Evolutionary conservation across 2,113 vertebrate genomes (phyloP).

Genomic region (Apeltes quadracus): DNA sequence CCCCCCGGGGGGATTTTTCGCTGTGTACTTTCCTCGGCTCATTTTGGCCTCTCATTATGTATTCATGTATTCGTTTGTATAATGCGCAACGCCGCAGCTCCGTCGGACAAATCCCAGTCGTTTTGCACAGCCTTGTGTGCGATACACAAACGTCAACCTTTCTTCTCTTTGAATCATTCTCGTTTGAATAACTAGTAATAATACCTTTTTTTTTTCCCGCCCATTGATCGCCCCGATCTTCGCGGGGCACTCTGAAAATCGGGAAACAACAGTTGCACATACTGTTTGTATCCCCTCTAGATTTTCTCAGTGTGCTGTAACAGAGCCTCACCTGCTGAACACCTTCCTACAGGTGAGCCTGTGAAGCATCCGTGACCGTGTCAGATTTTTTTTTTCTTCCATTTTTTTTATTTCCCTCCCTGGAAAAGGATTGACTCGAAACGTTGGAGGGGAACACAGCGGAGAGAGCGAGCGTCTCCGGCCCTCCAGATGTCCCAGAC

Average conservation of each 20-base stretch:
- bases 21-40: slow-evolving; percentile 67
- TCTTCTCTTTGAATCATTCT: slow-evolving; percentile 35
- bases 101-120: slow-evolving; percentile 56
- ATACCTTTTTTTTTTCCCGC: slow-evolving; percentile 37
- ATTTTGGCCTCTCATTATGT: slow-evolving; percentile 70
- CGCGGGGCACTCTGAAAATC: slow-evolving; percentile 54
- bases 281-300: slow-evolving; percentile 48
- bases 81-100: slow-evolving; percentile 59
- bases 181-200: slow-evolving; percentile 70
- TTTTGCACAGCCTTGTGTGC: slow-evolving; percentile 44
- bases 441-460: slow-evolving; percentile 23
- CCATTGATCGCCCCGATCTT: slow-evolving; percentile 60
- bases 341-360: slow-evolving; percentile 42
- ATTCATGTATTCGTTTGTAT: slow-evolving; percentile 72
- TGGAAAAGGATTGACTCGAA: slow-evolving; percentile 36
- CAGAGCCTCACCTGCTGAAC: slow-evolving; percentile 28
- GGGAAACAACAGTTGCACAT: slow-evolving; percentile 33
- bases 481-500: slow-evolving; percentile 74
- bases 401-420: slow-evolving; percentile 21
- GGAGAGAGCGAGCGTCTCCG: slow-evolving; percentile 30
- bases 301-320: slow-evolving; percentile 29
- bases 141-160: slow-evolving; percentile 44
- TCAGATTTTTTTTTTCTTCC: slow-evolving; percentile 24
- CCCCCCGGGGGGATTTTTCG: slow-evolving; percentile 63
- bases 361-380: slow-evolving; percentile 50